These are phyloP conservation scores for Sebastes iracundus DNA, from an alignment of 2,797 vertebrate species.

Conservation along the genomic window DNA sequence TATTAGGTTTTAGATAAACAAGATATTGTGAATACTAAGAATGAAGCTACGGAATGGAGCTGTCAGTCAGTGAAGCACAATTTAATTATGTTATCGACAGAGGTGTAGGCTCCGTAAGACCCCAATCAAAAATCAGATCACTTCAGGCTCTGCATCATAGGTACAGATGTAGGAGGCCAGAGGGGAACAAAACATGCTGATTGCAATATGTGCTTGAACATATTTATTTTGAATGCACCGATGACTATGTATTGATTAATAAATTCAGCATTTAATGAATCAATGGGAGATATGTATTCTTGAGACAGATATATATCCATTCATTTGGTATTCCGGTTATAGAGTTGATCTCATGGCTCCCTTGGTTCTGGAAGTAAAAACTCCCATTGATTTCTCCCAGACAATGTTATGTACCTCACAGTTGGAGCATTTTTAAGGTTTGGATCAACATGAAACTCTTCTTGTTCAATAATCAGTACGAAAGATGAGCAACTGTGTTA, in stretches of 20 bases:
- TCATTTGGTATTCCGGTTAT: not conserved
- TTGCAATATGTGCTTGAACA: not conserved
- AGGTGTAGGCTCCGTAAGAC: not conserved
- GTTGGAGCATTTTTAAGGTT: not conserved
- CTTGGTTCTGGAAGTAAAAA: not conserved
- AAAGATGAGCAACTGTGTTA: not conserved
- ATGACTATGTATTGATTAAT: not conserved
- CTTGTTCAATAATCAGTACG: not conserved
- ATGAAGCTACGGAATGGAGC: not conserved
- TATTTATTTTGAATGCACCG: not conserved
- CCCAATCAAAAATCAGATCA: not conserved
- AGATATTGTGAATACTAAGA: not conserved
- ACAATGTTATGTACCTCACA: not conserved
- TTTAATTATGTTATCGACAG: not conserved
- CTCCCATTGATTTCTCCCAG: not conserved
- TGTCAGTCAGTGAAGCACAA: not conserved
- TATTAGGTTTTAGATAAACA: not conserved
- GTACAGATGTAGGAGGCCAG: not conserved
- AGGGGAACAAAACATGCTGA: not conserved
- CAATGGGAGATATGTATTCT: not conserved
- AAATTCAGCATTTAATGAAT: not conserved
- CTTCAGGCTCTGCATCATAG: not conserved
- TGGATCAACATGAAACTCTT: not conserved
- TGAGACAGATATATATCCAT: not conserved
- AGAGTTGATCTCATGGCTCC: not conserved